A percentile compares a stretch with the other conserved stretches of the same genome.
Conservation (phyloP, 2,113 vertebrate genomes). For the Ahaetulla prasina region DNA sequence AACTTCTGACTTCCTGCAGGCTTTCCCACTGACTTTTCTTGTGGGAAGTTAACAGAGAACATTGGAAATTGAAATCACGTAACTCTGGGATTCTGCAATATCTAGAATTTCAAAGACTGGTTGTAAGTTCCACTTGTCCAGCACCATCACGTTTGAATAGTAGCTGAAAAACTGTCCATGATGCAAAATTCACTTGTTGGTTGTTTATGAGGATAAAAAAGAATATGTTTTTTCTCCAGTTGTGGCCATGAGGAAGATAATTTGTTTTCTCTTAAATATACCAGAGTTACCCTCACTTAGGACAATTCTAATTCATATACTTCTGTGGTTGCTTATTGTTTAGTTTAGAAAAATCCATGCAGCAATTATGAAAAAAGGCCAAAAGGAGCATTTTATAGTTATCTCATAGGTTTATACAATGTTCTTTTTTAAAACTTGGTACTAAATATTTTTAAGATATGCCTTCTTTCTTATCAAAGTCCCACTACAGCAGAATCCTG, state of each 20-base stretch:
- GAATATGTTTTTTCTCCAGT: not conserved
- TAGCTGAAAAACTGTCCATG: not conserved
- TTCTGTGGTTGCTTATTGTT: not conserved
- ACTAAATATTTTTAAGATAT: not conserved
- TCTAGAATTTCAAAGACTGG: not conserved
- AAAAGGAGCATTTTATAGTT: not conserved
- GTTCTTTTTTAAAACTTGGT: not conserved
- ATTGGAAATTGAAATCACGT: not conserved
- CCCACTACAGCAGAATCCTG: not conserved
- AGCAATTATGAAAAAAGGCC: not conserved
- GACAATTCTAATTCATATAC: not conserved
- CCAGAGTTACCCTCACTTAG: not conserved
- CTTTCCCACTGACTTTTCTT: not conserved
- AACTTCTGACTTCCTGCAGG: not conserved
- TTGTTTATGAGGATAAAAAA: not conserved
- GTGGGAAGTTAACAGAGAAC: not conserved
- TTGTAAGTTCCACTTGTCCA: not conserved
- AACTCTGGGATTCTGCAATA: not conserved
- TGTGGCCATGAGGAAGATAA: not conserved
- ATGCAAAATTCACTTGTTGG: not conserved
- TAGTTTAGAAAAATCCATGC: not conserved
- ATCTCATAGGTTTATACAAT: not conserved
- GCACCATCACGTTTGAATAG: not conserved
- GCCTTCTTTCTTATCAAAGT: not conserved
- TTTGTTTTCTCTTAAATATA: not conserved